phyloP scores from a whole-genome alignment of 2,888 invertebrate genomes.

The Keiferia lycopersicella region DNA sequence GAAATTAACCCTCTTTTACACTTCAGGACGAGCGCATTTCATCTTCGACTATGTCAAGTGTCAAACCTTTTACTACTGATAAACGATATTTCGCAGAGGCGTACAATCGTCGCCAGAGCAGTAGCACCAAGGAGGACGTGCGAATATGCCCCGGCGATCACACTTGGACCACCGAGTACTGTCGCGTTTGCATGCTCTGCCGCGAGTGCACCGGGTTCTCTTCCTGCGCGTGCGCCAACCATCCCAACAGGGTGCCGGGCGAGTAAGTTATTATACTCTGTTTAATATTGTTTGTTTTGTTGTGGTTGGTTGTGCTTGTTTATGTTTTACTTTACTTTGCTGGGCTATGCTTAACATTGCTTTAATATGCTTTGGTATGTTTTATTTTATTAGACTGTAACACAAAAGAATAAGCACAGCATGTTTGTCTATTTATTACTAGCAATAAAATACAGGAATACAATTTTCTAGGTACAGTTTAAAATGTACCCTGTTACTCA shows the following conservation, averaged over 20 bases:
- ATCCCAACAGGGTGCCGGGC: constrained; percentile 91
- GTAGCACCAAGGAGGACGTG: constrained; percentile 46
- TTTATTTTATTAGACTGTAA: too few species aligned
- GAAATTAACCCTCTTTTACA: too few species aligned
- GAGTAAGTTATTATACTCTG: constrained; percentile 88
- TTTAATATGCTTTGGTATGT: too few species aligned
- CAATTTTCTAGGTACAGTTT: too few species aligned
- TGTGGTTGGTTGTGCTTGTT: too few species aligned
- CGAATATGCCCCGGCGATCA: constrained; percentile 84
- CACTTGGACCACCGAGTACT: constrained; percentile 89
- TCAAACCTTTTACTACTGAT: too few species aligned
- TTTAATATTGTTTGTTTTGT: too few species aligned
- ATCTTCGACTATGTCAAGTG: too few species aligned
- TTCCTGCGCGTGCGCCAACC: constrained; percentile 80
- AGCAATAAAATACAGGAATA: too few species aligned
- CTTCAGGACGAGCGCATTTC: too few species aligned
- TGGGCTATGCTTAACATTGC: not conserved
- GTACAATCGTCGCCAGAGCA: constrained; percentile 42
- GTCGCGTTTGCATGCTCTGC: constrained; percentile 95
- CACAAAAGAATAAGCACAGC: too few species aligned
- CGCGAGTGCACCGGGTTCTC: constrained; percentile 96
- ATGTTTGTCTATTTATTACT: too few species aligned
- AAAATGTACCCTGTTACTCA: not conserved
- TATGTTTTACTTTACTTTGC: not conserved
- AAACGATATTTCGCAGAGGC: not conserved